Conservation (phyloP, 2,797 vertebrate genomes). For the Sphenodon punctatus region DNA sequence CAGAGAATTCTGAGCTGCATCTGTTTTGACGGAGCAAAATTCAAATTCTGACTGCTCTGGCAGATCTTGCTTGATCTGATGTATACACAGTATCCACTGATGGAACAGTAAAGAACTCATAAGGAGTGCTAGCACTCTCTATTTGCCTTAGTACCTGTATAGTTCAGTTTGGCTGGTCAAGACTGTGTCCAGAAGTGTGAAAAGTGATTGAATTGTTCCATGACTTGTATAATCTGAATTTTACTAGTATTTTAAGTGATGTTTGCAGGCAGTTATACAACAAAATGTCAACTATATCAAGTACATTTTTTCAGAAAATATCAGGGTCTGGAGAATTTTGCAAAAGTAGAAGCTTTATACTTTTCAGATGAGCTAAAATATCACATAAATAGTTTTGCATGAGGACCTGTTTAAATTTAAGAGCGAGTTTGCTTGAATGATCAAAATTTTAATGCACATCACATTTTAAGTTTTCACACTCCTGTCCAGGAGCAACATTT, state of each 20-base stretch:
- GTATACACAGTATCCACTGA: not conserved
- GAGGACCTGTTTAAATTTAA: not conserved
- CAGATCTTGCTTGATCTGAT: too few species aligned
- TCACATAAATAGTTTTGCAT: not conserved
- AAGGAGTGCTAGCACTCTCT: not conserved
- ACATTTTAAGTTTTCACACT: too few species aligned
- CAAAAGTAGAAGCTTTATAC: not conserved
- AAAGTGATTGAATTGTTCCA: not conserved
- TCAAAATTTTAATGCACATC: too few species aligned
- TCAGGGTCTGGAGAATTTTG: not conserved
- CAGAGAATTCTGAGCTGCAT: too few species aligned
- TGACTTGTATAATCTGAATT: not conserved
- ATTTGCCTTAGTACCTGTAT: not conserved
- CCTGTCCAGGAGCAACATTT: too few species aligned
- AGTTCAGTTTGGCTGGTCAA: not conserved
- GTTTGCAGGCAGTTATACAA: not conserved
- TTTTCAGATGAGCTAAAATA: not conserved
- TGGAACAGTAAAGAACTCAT: not conserved
- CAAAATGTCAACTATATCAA: not conserved
- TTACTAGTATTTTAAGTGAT: not conserved
- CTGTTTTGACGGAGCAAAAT: too few species aligned
- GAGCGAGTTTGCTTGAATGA: too few species aligned
- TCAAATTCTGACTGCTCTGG: too few species aligned
- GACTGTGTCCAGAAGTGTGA: not conserved
- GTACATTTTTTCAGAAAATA: not conserved